Conservation (phyloP, 2,113 vertebrate genomes). For the Gobiocypris rarus region DNA sequence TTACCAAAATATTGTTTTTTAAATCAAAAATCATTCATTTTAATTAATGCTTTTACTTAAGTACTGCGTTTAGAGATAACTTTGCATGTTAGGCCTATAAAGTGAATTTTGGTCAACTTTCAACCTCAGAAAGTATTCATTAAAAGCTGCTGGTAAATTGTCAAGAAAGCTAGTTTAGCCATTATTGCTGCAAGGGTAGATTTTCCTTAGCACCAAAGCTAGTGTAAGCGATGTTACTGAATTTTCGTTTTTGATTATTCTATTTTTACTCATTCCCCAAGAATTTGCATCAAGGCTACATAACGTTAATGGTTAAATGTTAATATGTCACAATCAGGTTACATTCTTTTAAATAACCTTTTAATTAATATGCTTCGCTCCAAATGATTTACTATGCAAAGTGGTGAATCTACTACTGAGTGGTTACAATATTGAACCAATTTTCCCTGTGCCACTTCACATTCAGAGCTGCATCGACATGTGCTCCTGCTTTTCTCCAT, state of each 20-base stretch:
- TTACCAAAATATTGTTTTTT: not conserved
- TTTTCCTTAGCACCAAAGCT: not conserved
- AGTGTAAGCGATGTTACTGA: not conserved
- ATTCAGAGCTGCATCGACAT: conserved; percentile 15
- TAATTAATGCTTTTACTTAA: no score
- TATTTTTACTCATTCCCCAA: not conserved
- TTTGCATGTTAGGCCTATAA: not conserved
- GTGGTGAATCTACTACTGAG: not conserved
- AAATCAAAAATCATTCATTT: not conserved
- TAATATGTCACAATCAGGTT: not conserved
- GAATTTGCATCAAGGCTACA: not conserved
- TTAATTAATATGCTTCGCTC: not conserved
- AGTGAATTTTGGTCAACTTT: not conserved
- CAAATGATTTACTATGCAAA: not conserved
- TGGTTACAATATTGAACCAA: not conserved
- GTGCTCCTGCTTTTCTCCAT: conserved; percentile 29
- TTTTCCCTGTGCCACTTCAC: not conserved
- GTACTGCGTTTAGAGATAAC: not conserved
- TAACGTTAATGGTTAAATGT: not conserved
- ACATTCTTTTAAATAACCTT: not conserved
- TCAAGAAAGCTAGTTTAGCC: conserved; percentile 12
- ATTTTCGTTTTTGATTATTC: not conserved
- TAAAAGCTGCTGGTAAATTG: not conserved
- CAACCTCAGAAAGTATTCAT: not conserved
- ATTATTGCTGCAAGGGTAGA: not conserved